These are phyloP conservation scores for Argyrosomus regius DNA, from an alignment of 2,797 vertebrate species.

Conservation along the genomic window DNA sequence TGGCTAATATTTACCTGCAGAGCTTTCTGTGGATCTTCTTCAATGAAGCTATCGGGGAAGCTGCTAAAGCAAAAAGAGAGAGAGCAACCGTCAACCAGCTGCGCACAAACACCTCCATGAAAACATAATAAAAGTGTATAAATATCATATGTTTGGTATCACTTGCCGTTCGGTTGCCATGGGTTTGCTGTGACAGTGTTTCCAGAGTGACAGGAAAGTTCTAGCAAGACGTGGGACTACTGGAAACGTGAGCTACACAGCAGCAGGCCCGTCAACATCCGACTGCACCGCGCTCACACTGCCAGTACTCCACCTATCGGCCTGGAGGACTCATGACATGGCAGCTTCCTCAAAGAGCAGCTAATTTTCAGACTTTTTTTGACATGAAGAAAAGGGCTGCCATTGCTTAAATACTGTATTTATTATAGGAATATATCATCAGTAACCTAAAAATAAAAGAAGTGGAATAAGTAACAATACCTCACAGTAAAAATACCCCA, in stretches of 20 bases:
- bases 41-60: slow-evolving; percentile 87
- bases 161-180: slow-evolving; percentile 84
- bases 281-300: background rate
- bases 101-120: background rate
- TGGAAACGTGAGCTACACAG: slow-evolving; percentile 57
- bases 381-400: background rate
- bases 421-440: background rate
- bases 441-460: background rate
- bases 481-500: background rate
- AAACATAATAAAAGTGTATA: background rate
- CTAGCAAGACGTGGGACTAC: slow-evolving; percentile 59
- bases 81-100: slow-evolving; percentile 33
- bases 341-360: background rate
- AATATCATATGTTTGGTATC: background rate
- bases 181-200: slow-evolving; percentile 14
- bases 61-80: slow-evolving; percentile 68
- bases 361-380: background rate
- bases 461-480: background rate
- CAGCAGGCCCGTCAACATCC: slow-evolving; percentile 70
- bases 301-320: slow-evolving; percentile 39
- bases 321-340: slow-evolving; percentile 43
- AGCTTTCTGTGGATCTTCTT: slow-evolving; percentile 84
- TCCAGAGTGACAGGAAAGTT: slow-evolving; percentile 79
- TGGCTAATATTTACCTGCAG: slow-evolving; percentile 83
- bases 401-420: background rate